These are phyloP conservation scores for Hucho hucho DNA, from an alignment of 2,113 vertebrate genomes.

Conservation along the genomic window DNA sequence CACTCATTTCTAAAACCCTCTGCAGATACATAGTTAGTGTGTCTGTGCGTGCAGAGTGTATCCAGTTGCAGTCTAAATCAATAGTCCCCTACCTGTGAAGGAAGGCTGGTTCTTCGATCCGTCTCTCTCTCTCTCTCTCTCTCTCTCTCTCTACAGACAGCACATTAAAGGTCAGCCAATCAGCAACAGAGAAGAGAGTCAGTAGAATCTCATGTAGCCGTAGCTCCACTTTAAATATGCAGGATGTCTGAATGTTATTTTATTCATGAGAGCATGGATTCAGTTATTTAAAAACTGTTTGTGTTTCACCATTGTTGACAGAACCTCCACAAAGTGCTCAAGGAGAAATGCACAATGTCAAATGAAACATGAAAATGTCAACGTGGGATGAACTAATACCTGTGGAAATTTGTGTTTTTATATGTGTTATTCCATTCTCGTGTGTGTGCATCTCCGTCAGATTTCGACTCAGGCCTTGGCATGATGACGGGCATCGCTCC, in stretches of 20 bases:
- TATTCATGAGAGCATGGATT: slow-evolving; percentile 55
- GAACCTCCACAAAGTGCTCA: slow-evolving; percentile 11
- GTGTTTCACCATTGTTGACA: slow-evolving; percentile 46
- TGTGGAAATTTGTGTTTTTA: not conserved
- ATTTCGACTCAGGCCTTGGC: slow-evolving; percentile 89
- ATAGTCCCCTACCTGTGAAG: slow-evolving; percentile 38
- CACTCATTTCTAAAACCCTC: slow-evolving; percentile 59
- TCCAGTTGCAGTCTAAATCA: slow-evolving; percentile 34
- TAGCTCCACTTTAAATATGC: slow-evolving; percentile 53
- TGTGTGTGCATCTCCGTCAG: slow-evolving; percentile 56
- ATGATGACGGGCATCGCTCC: slow-evolving; percentile 93
- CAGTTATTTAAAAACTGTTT: slow-evolving; percentile 38
- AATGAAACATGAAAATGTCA: slow-evolving; percentile 17
- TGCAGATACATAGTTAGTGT: slow-evolving; percentile 15
- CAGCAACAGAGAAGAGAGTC: slow-evolving; percentile 23
- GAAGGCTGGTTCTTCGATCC: slow-evolving; percentile 24
- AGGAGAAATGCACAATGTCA: slow-evolving; percentile 18
- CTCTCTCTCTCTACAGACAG: not conserved
- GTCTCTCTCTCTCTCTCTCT: not conserved
- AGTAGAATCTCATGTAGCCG: slow-evolving; percentile 33
- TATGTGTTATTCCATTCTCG: slow-evolving; percentile 5
- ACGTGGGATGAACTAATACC: not conserved
- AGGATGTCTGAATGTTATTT: slow-evolving; percentile 54
- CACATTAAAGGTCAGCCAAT: no score
- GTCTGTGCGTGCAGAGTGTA: slow-evolving; percentile 13